Evolutionary conservation across 1,140 invertebrate species (phyloP), one percentile per base, ranked within the genome.

Genomic region (Lepeophtheirus salmonis): DNA sequence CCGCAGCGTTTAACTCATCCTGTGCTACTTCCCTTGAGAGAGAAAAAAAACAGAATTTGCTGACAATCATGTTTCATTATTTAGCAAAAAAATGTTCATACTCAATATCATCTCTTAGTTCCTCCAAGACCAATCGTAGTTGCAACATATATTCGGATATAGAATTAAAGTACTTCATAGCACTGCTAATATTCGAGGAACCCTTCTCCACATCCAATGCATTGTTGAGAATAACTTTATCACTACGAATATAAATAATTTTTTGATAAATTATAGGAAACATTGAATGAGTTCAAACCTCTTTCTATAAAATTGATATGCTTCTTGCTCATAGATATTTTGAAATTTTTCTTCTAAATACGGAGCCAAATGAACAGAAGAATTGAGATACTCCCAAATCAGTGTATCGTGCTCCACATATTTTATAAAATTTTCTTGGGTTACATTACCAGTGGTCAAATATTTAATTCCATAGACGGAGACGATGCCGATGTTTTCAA

Each of bases 31-130:
- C 18, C 50, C 50, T 52, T 4, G 16, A 17, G 16, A 52, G 14
- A 52, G 16, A n/a, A 52, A 21, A 21, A 52, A 21, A 52, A 17
- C 18, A 21, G 14, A 17, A 17, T 4, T 12, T 20, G 16, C 14
- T 14, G 14, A 52, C 50, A 52, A 52, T 16, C n/a, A 41, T 6
- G 6, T 41, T 41, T 41, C n/a, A 41, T 10, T 52, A 14, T 10
- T 6, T 12, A 52, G 50, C 18, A 6, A 3, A 10, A 21, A 52
- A 52, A 21, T 14, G 50, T 14, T 16, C 50, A 6, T 52, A 52
- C 50, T 52, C 50, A 52, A 52, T 52, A 52, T 52, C 50, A 21
- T 52, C 50, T 52, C 50, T 12, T 6, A 52, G 50, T 20, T 52
- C 50, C 18, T 52, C 50, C 18, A 52, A 16, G 16, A 21, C 50